Percentiles rank a stretch among this genome's conserved stretches.
phyloP scores from a whole-genome alignment of 2,797 vertebrate species.

The Alauda arvensis region DNA sequence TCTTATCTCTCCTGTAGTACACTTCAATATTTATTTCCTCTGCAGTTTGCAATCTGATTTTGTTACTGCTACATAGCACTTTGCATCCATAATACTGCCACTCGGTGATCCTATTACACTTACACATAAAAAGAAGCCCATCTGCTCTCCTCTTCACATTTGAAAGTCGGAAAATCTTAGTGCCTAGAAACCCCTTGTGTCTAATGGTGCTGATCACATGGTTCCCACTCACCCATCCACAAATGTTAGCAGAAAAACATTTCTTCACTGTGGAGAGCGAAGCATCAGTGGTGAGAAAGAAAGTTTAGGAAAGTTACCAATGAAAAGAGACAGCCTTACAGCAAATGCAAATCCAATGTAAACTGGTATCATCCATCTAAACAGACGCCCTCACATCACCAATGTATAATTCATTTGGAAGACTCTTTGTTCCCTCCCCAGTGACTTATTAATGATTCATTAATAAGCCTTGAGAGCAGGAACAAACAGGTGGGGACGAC shows the following conservation, averaged over 20 bases:
- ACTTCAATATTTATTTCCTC: slow-evolving; percentile 12
- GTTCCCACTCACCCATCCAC: background rate
- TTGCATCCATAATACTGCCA: background rate
- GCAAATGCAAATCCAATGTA: background rate
- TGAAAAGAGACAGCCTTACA: background rate
- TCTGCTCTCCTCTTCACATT: background rate
- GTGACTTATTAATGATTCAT: slow-evolving; percentile 34
- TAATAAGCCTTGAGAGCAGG: background rate
- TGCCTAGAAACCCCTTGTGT: background rate
- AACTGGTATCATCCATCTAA: background rate
- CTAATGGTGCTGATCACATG: background rate
- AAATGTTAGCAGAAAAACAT: background rate
- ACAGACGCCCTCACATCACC: background rate
- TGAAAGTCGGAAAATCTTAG: slow-evolving; percentile 11
- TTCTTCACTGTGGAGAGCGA: background rate
- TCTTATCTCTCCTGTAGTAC: background rate
- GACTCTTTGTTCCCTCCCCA: slow-evolving; percentile 16
- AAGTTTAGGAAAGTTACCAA: slow-evolving; percentile 6
- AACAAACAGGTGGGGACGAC: background rate
- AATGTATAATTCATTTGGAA: slow-evolving; percentile 39
- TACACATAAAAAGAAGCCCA: background rate
- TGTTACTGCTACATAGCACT: background rate
- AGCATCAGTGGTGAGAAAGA: background rate
- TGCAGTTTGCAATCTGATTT: background rate
- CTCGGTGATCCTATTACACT: background rate